These are phyloP conservation scores for Zygaena filipendulae DNA, from an alignment of 2,888 invertebrate species.

Conservation along the genomic window DNA sequence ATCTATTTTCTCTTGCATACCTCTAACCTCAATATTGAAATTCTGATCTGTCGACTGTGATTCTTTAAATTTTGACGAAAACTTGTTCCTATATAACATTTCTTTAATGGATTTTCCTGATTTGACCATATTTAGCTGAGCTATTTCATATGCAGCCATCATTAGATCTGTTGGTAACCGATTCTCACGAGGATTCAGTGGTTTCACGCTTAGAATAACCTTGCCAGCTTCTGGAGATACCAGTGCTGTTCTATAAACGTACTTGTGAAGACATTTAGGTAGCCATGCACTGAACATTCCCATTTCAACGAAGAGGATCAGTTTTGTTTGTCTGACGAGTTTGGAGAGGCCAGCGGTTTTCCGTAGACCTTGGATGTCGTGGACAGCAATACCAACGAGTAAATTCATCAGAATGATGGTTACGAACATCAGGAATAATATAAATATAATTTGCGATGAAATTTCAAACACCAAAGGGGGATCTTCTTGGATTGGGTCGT, in stretches of 20 bases:
- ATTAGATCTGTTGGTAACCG: conserved; percentile 82
- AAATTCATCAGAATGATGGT: conserved; percentile 89
- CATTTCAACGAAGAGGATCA: conserved; percentile 85
- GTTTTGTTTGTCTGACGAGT: conserved; percentile 83
- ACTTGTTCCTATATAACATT: conserved; percentile 66
- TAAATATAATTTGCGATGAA: conserved; percentile 83
- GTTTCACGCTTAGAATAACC: conserved; percentile 84
- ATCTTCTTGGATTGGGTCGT: conserved; percentile 75
- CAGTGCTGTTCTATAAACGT: conserved; percentile 81
- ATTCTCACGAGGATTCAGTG: conserved; percentile 83
- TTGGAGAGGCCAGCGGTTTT: conserved; percentile 88
- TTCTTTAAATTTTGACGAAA: conserved; percentile 71
- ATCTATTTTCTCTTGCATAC: conserved; percentile 75
- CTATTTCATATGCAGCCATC: conserved; percentile 82
- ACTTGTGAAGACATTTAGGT: conserved; percentile 77
- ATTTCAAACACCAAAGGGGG: conserved; percentile 79
- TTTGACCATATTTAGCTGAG: conserved; percentile 76
- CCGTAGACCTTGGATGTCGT: conserved; percentile 86
- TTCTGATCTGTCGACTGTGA: conserved; percentile 44
- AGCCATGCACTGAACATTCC: conserved; percentile 83
- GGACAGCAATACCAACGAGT: conserved; percentile 87
- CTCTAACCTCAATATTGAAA: conserved; percentile 67
- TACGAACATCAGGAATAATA: conserved; percentile 83
- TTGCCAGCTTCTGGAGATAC: conserved; percentile 85
- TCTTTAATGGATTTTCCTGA: conserved; percentile 73